These are phyloP conservation scores for Ailurus styani DNA, from an alignment of 2,113 vertebrate genomes.

Conservation along the genomic window DNA sequence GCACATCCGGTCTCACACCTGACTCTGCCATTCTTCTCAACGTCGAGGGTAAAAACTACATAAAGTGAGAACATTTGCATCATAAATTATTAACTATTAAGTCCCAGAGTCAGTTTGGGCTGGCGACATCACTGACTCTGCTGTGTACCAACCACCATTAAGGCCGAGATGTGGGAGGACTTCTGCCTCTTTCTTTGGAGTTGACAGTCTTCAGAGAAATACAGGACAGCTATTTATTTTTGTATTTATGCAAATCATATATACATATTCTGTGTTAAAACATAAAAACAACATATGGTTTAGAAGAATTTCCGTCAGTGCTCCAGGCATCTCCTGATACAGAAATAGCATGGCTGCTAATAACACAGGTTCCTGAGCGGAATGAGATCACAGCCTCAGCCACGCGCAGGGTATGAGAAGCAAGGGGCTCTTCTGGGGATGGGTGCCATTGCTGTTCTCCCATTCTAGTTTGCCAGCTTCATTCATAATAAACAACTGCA, in stretches of 20 bases:
- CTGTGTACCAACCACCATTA: not conserved
- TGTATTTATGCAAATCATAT: conserved; percentile 68
- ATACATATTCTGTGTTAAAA: conserved; percentile 49
- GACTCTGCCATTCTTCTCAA: not conserved
- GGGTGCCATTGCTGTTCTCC: not conserved
- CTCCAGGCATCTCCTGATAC: not conserved
- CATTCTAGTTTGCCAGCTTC: not conserved
- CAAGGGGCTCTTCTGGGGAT: not conserved
- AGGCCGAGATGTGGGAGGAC: not conserved
- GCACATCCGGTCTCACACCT: not conserved
- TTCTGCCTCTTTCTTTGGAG: conserved; percentile 20
- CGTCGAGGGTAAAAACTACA: not conserved
- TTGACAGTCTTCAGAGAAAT: conserved; percentile 39
- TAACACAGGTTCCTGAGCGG: not conserved
- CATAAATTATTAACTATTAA: not conserved
- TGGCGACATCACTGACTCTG: not conserved
- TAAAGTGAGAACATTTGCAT: conserved; percentile 14
- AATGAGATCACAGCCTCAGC: not conserved
- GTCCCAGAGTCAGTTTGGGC: not conserved
- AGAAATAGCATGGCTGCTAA: conserved; percentile 42
- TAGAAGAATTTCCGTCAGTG: conserved; percentile 49
- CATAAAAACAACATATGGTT: conserved; percentile 68
- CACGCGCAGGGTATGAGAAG: not conserved
- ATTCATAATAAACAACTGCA: not conserved
- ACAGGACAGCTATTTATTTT: conserved; percentile 68